Evolutionary conservation across 1,140 invertebrate species (phyloP), one percentile per base, ranked within the genome.

Genomic region (Zaprionus camerounensis): DNA sequence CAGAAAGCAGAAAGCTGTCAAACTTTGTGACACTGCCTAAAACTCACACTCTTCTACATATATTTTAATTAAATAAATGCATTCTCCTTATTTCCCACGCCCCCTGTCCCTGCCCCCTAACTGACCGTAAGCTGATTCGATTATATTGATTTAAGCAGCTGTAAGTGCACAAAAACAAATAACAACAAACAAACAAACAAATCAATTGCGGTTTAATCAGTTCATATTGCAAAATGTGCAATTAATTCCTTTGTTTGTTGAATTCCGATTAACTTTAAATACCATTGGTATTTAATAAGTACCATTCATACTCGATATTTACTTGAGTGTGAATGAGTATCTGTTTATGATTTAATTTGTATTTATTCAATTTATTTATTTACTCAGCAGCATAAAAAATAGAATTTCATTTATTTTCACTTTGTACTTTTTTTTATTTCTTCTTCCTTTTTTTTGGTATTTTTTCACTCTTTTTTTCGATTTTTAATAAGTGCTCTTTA

Each of bases 21-120:
- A 20, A 46, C n/a, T 46, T 41, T 46, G 41, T 46, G 41, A 44
- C 41, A 20, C 7, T 1, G 41, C 41, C 41, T 17, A 46, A 46
- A 46, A 17, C n/a, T 46, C 41, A 46, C 6, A 17, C 41, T 44
- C 7, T 2, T 17, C 7, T 4, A 17, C 1, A 17, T 9, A 41
- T 17, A 17, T 46, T 46, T 46, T 46, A 46, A 46, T 46, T 46
- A 46, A 46, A 46, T 46, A 46, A 46, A 46, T 46, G 41, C 7
- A n/a, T 15, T 2, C 5, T 9, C 1, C 2, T 44, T 9, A 44
- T 9, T n/a, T 12, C 2, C 41, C 2, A 2, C 5, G 3, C 41
- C 2, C n/a, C n/a, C 15, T 7, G 15, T 2, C n/a, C 0, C n/a
- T 17, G 2, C n/a, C 6, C 6, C 7, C 3, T 6, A 3, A 1